A percentile compares a stretch with the other conserved stretches of the same genome.
phyloP scores from a whole-genome alignment of 2,888 invertebrate species.

The Acanthosepion lycidas region DNA sequence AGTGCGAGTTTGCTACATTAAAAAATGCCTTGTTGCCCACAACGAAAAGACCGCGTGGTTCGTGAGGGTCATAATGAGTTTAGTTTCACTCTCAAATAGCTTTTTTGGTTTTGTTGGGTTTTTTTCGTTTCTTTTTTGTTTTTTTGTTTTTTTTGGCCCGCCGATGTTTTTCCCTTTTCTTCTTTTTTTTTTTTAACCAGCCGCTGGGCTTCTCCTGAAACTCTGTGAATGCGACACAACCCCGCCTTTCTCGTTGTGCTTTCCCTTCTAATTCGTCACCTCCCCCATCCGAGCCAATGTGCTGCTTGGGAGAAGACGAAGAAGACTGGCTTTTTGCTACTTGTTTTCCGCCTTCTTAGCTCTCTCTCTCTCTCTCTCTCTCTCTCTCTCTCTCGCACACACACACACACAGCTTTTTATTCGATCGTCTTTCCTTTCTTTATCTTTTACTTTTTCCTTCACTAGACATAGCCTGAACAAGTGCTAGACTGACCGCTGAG shows the following conservation, averaged over 20 bases:
- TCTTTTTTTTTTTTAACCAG: neutral
- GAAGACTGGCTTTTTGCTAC: neutral
- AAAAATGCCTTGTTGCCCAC: neutral
- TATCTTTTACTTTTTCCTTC: neutral
- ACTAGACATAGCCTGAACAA: neutral
- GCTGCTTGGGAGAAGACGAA: neutral
- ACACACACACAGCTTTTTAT: too few relatives aligned
- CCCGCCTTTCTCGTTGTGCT: neutral
- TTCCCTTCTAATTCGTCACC: neutral
- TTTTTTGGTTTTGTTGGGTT: neutral
- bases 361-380: too few relatives aligned
- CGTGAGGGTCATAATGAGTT: neutral
- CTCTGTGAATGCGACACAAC: neutral
- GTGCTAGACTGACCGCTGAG: neutral
- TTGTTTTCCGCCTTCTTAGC: neutral
- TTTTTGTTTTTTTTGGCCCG: neutral
- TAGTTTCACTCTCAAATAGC: neutral
- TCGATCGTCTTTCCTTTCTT: neutral
- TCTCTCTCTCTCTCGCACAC: too few relatives aligned
- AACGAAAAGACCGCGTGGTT: slow-evolving; percentile 20
- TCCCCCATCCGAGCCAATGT: neutral
- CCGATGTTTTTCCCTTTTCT: neutral
- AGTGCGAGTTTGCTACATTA: neutral
- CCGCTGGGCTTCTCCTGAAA: neutral
- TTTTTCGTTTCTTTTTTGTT: neutral